A percentile compares a stretch with the other conserved stretches of the same genome.
phyloP scores from a whole-genome alignment of 2,797 vertebrate genomes.

The Sorex maritimensis region DNA sequence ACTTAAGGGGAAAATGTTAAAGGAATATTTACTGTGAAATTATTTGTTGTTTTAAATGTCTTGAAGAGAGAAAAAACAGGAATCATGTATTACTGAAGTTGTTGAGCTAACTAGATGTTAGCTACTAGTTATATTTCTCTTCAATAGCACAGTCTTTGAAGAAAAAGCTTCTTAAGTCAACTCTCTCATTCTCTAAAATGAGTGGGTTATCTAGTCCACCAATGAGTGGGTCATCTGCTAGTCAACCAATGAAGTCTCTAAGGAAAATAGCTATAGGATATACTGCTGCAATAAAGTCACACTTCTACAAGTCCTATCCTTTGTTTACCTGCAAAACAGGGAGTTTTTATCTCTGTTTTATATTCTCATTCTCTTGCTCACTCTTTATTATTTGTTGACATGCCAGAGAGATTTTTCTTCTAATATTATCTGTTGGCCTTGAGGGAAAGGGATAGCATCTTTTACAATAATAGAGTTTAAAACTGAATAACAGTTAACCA shows the following conservation, averaged over 20 bases:
- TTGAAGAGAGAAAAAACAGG: slow-evolving; percentile 47
- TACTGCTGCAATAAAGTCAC: background rate
- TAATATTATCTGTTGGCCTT: background rate
- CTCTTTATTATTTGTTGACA: slow-evolving; percentile 34
- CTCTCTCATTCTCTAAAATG: background rate
- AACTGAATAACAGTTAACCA: slow-evolving; percentile 26
- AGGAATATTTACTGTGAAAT: slow-evolving; percentile 10
- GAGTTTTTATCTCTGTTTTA: background rate
- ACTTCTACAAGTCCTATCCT: background rate
- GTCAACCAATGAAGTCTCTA: slow-evolving; percentile 26
- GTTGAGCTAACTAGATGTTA: background rate
- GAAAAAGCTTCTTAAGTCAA: background rate
- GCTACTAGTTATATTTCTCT: slow-evolving; percentile 1
- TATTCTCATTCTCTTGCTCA: background rate
- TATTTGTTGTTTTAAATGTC: slow-evolving; percentile 3
- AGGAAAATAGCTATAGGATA: background rate
- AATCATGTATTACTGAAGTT: background rate
- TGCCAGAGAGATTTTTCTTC: background rate
- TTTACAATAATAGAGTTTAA: slow-evolving; percentile 13
- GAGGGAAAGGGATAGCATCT: background rate
- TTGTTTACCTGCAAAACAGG: slow-evolving; percentile 13
- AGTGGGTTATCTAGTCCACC: background rate
- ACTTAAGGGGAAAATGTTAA: slow-evolving; percentile 24
- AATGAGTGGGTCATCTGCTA: background rate
- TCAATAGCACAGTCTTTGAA: background rate